A percentile compares a stretch with the other conserved stretches of the same genome.
Conservation (phyloP, 2,888 invertebrate species). For the Diarsia dahlii region DNA sequence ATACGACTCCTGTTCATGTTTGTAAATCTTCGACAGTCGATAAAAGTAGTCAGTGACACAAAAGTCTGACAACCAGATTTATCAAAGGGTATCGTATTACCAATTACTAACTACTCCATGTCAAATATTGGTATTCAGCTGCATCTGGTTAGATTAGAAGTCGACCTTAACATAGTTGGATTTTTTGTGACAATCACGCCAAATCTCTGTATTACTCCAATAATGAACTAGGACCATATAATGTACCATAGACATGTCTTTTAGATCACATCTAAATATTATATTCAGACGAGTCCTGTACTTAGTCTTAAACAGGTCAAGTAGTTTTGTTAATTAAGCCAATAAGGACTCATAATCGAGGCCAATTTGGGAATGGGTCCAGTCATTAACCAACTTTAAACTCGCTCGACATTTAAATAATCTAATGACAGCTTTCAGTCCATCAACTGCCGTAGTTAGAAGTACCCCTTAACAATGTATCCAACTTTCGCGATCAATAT, state of each 20-base stretch:
- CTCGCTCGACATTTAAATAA: constrained; percentile 42
- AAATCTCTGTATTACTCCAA: background rate
- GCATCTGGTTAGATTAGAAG: too few species aligned
- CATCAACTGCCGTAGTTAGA: background rate
- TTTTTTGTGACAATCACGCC: background rate
- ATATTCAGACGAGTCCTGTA: background rate
- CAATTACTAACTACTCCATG: too few species aligned
- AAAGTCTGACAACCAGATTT: too few species aligned
- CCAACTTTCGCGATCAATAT: constrained; percentile 1
- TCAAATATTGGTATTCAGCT: too few species aligned
- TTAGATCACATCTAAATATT: background rate
- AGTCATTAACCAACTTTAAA: constrained; percentile 41
- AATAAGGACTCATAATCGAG: constrained; percentile 27
- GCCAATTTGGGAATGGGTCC: constrained; percentile 28
- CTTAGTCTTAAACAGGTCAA: background rate
- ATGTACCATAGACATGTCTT: too few species aligned
- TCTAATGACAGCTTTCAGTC: constrained; percentile 23
- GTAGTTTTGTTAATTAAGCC: constrained; percentile 22
- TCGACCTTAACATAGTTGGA: too few species aligned
- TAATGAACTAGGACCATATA: too few species aligned
- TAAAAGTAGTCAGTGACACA: too few species aligned
- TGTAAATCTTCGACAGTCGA: too few species aligned
- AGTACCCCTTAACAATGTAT: background rate
- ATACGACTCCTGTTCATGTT: background rate
- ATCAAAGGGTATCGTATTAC: too few species aligned